A percentile compares a stretch with the other conserved stretches of the same genome.
Evolutionary conservation across 2,888 invertebrate species (phyloP).

Genomic region (Hypselothyrea guttata): DNA sequence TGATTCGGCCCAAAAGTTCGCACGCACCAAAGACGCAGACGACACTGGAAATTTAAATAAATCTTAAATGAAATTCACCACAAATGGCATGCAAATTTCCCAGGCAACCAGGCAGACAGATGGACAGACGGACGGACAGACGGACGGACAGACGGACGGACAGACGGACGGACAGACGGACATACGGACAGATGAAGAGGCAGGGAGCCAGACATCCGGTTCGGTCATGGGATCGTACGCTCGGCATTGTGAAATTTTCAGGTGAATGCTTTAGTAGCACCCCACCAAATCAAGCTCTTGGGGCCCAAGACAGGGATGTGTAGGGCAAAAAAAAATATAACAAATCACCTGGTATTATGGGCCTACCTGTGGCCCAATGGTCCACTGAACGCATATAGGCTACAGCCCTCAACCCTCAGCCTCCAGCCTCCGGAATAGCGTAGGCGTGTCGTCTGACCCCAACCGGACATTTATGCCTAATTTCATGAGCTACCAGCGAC

Average conservation of each 20-base stretch:
- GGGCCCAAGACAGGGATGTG: conserved; percentile 19
- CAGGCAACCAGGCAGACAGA: conserved; percentile 19
- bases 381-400: conserved; percentile 10
- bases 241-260: conserved; percentile 63
- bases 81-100: conserved; percentile 69
- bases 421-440: conserved; percentile 1
- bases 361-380: conserved; percentile 46
- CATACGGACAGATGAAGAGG: no score
- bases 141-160: conserved; percentile 2
- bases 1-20: conserved; percentile 41
- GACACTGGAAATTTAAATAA: conserved; percentile 62
- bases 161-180: not conserved
- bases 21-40: conserved; percentile 20
- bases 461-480: conserved; percentile 67
- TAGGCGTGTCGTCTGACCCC: conserved; percentile 16
- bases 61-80: conserved; percentile 68
- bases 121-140: not conserved
- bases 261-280: conserved; percentile 58
- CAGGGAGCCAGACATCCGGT: conserved; percentile 22
- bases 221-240: conserved; percentile 45
- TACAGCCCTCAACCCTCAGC: no score
- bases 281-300: conserved; percentile 28
- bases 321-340: conserved; percentile 47
- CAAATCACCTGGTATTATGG: conserved; percentile 70
- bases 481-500: conserved; percentile 70